A percentile compares a stretch with the other conserved stretches of the same genome.
Evolutionary conservation across 1,140 invertebrate genomes (phyloP).

Genomic region (Teleogryllus occipitalis): DNA sequence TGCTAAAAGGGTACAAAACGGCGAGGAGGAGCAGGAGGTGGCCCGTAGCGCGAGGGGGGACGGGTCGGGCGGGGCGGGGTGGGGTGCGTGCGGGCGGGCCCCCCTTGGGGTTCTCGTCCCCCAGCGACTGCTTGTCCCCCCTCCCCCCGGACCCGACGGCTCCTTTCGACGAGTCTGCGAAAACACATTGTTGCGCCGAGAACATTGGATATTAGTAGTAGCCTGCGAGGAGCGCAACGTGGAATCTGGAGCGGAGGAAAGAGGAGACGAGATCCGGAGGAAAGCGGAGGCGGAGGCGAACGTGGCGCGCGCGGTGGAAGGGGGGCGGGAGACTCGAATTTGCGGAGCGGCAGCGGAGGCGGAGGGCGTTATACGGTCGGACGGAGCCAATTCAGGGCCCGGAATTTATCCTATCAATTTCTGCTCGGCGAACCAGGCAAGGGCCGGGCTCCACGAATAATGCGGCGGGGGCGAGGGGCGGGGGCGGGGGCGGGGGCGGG

Average conservation of each 20-base stretch:
- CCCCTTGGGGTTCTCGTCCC: conserved; percentile 14
- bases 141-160: conserved; percentile 16
- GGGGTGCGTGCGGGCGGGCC: background rate
- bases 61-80: background rate
- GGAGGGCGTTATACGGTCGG: conserved; percentile 43
- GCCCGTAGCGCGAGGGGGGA: background rate
- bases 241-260: conserved; percentile 2
- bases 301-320: conserved; percentile 28
- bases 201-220: background rate
- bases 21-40: background rate
- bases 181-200: conserved; percentile 20
- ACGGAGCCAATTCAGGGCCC: conserved; percentile 50
- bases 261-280: background rate
- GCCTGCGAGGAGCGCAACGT: background rate
- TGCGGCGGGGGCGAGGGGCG: too few species aligned
- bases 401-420: conserved; percentile 59
- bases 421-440: conserved; percentile 46
- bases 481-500: too few species aligned
- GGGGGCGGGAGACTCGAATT: conserved; percentile 27
- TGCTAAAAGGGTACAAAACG: conserved; percentile 19
- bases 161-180: conserved; percentile 32
- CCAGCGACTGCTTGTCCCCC: background rate
- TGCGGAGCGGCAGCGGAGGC: conserved; percentile 25
- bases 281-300: background rate
- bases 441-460: too few species aligned